phyloP scores from a whole-genome alignment of 1,140 invertebrate genomes.

The Drosophila willistoni region DNA sequence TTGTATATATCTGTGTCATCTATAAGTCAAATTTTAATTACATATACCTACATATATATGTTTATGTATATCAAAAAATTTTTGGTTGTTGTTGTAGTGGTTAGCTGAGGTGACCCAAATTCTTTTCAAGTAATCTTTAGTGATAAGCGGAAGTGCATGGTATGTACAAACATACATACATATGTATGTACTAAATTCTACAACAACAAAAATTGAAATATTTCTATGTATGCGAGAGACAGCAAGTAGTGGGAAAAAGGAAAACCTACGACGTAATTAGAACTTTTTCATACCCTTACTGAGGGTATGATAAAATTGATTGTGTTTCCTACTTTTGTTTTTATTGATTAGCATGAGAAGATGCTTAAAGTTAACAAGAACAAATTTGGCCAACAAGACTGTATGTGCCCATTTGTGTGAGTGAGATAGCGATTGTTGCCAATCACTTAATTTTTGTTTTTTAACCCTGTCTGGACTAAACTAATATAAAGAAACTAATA shows the following conservation, averaged over 20 bases:
- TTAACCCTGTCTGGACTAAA: no score
- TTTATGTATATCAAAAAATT: background rate
- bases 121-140: slow-evolving; percentile 55
- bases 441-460: no score
- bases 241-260: slow-evolving; percentile 23
- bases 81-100: slow-evolving; percentile 38
- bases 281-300: slow-evolving; percentile 31
- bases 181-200: slow-evolving; percentile 52
- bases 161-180: slow-evolving; percentile 21
- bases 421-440: no score
- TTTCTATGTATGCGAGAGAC: slow-evolving; percentile 18
- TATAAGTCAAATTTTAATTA: background rate
- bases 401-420: no score
- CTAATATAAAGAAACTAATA: no score
- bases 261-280: slow-evolving; percentile 65
- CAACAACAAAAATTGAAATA: slow-evolving; percentile 54
- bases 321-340: no score
- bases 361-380: no score
- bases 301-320: no score
- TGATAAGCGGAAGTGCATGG: slow-evolving; percentile 67
- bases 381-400: no score
- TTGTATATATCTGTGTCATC: background rate
- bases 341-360: no score
- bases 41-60: no score
- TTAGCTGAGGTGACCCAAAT: slow-evolving; percentile 59